A percentile compares a stretch with the other conserved stretches of the same genome.
These are phyloP conservation scores for Osmerus mordax DNA, from an alignment of 2,113 vertebrate genomes.

Conservation along the genomic window DNA sequence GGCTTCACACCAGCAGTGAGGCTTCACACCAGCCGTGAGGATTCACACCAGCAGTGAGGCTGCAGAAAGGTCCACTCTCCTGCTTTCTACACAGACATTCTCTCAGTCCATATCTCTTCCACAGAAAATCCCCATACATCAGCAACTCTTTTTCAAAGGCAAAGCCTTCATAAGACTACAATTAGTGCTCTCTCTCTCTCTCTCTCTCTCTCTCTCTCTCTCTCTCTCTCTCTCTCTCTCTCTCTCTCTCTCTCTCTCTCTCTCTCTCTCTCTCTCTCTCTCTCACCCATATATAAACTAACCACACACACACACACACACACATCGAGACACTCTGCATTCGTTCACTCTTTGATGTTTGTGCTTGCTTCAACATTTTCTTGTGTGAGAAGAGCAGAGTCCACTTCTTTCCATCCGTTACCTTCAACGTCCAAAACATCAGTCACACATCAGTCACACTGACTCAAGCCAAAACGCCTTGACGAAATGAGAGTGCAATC, in stretches of 20 bases:
- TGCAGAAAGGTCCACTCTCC: neutral
- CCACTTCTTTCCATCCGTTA: neutral
- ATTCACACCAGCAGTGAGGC: too few species aligned
- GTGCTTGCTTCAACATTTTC: neutral
- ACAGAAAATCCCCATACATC: neutral
- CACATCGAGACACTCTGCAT: constrained; percentile 3
- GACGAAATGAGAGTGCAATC: neutral
- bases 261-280: too few species aligned
- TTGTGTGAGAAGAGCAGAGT: constrained; percentile 15
- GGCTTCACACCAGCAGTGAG: too few species aligned
- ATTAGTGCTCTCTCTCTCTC: neutral
- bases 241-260: too few species aligned
- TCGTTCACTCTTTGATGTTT: constrained; percentile 13
- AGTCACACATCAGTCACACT: constrained; percentile 6
- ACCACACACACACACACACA: neutral
- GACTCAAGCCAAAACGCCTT: neutral
- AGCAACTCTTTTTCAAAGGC: neutral
- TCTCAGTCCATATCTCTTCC: constrained; percentile 7
- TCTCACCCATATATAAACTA: neutral
- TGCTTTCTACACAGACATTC: constrained; percentile 23
- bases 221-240: too few species aligned
- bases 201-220: too few species aligned
- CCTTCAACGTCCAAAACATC: neutral
- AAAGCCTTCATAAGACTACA: neutral
- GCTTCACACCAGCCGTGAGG: too few species aligned